Evolutionary conservation across 1,140 invertebrate species (phyloP), one percentile per base, ranked within the genome.

Genomic region (Dinothrombium tinctorium): DNA sequence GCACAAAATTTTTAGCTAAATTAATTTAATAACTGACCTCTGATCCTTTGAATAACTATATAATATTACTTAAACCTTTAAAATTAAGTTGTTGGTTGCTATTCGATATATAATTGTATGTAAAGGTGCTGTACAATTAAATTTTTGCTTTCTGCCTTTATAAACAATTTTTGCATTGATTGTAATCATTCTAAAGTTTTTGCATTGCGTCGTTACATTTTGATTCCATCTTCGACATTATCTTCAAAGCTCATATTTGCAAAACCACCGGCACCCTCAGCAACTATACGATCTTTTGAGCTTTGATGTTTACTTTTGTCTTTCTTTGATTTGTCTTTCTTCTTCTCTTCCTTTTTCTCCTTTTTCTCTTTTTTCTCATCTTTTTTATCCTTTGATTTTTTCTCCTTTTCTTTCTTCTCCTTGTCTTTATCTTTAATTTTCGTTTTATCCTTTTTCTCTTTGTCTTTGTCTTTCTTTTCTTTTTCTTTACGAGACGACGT

Each of bases 221-320:
- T 32, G n/a, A 32, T 32, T 7, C 29, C 29, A 32, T 39, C 37
- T 39, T 39, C 37, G 37, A 25, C 22, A 33, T 56, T 53, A 47
- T 59, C 59, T 36, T 56, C 49, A 17, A 46, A 46, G 22, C 40
- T 42, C 40, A 46, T 41, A 19, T 46, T 46, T 1, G 45, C 41
- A 35, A 46, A 46, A 4, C 43, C 41, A 29, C 44, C 33, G n/a
- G 31, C 26, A n/a, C n/a, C n/a, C 17, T 19, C 25, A 29, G 20
- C 22, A 15, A 40, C 29, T 2, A 3, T 37, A 12, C 32, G 32
- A 4, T 41, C 38, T 17, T 36, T 48, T 35, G n/a, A 35, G 14
- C 23, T 23, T 19, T 32, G 21, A 28, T 14, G 43, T 29, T 36
- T 47, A 15, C 17, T 40, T 31, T 44, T 37, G 35, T 4, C 44